A percentile compares a stretch with the other conserved stretches of the same genome.
Conservation (phyloP, 1,140 invertebrate species). For the Anastatus disparis region DNA sequence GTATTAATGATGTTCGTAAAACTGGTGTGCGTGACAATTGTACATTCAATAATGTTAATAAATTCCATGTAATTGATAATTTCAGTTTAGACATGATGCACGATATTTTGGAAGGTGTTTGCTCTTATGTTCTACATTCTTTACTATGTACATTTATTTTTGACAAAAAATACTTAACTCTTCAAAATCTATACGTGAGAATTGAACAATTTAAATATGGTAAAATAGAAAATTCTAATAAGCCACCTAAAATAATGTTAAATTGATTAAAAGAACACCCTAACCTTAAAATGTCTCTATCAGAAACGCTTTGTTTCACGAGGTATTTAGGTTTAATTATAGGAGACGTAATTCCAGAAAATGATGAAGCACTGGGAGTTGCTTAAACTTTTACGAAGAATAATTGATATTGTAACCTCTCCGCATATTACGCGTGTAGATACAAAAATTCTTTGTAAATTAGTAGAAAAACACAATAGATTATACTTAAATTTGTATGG, state of each 20-base stretch:
- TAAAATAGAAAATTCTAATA: no score
- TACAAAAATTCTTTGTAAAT: neutral
- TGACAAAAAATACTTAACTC: no score
- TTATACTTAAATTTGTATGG: neutral
- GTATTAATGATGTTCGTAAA: constrained; percentile 21
- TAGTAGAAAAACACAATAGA: neutral
- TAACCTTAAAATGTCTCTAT: no score
- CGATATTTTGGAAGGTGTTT: no score
- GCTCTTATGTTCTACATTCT: neutral
- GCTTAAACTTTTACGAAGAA: neutral
- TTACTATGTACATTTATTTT: constrained; percentile 18
- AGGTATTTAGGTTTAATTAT: constrained; percentile 35
- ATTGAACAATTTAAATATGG: constrained; percentile 22
- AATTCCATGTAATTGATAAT: constrained; percentile 28
- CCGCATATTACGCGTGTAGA: neutral
- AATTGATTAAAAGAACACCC: neutral
- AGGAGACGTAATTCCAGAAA: constrained; percentile 5
- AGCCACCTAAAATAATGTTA: no score
- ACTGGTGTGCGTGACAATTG: constrained; percentile 21
- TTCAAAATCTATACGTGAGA: neutral
- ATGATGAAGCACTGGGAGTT: neutral
- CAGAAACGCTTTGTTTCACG: no score
- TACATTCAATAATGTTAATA: no score
- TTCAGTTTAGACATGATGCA: constrained; percentile 32
- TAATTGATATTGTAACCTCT: neutral